Evolutionary conservation across 2,797 vertebrate genomes (phyloP).

Genomic region (Pachyuromys duprasi): DNA sequence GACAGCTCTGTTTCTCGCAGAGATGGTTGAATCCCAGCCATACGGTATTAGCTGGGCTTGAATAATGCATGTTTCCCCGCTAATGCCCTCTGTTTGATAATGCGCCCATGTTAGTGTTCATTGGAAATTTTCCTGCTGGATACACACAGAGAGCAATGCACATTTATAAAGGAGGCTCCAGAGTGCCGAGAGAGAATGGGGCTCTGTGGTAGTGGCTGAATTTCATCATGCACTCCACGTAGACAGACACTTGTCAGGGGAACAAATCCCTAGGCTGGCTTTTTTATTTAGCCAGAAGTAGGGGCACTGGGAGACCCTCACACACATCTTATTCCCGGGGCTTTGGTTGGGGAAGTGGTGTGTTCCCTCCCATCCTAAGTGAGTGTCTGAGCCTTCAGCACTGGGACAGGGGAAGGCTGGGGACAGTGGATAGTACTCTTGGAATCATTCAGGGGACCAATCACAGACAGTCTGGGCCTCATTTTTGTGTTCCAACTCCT

Average conservation of each 20-base stretch:
- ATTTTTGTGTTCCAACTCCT: neutral
- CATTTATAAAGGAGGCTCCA: slow-evolving; percentile 71
- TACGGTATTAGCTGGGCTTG: slow-evolving; percentile 54
- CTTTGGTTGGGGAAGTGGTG: neutral
- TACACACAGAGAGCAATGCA: slow-evolving; percentile 71
- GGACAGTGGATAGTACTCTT: neutral
- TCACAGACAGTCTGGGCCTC: neutral
- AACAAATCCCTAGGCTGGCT: neutral
- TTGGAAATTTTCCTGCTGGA: slow-evolving; percentile 79
- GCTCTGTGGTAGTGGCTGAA: slow-evolving; percentile 46
- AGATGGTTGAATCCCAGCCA: slow-evolving; percentile 6
- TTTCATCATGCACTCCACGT: slow-evolving; percentile 59
- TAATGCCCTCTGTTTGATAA: slow-evolving; percentile 72
- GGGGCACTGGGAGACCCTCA: neutral
- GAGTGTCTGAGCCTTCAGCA: neutral
- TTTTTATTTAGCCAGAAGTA: neutral
- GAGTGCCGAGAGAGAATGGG: slow-evolving; percentile 1
- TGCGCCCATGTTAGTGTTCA: slow-evolving; percentile 69
- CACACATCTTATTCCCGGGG: neutral
- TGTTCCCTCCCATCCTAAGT: neutral
- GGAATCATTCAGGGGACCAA: neutral
- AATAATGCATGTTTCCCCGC: slow-evolving; percentile 76
- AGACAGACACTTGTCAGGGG: neutral
- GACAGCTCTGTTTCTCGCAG: neutral
- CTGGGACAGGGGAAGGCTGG: neutral